These are phyloP conservation scores for Leucozona laternaria DNA, from an alignment of 2,888 invertebrate species.

Conservation along the genomic window DNA sequence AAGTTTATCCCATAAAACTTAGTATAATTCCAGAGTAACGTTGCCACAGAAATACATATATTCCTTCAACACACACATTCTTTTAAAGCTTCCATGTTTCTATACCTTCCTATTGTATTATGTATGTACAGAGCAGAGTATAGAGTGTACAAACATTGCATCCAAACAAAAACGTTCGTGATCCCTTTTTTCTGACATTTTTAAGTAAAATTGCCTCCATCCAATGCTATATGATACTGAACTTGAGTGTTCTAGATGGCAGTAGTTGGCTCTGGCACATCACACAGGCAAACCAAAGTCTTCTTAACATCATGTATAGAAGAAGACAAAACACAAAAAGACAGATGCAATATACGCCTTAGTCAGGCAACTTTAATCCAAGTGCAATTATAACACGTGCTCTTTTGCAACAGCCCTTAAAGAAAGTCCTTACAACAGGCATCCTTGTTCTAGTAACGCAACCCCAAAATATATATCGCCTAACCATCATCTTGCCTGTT, in stretches of 20 bases:
- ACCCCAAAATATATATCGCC: no score
- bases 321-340: conserved; percentile 41
- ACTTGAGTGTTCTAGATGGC: conserved; percentile 4
- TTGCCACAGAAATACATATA: conserved; percentile 45
- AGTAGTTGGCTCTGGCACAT: conserved; percentile 11
- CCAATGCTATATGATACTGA: not conserved
- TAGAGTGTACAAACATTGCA: not conserved
- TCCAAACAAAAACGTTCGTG: conserved; percentile 33
- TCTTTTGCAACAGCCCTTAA: conserved; percentile 24
- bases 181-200: conserved; percentile 24
- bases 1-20: conserved; percentile 26
- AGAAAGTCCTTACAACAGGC: conserved; percentile 44
- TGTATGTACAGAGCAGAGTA: not conserved
- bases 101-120: no score
- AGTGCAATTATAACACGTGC: conserved; percentile 70
- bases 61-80: conserved; percentile 12
- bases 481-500: not conserved
- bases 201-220: conserved; percentile 32
- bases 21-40: conserved; percentile 21
- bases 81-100: not conserved
- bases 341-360: conserved; percentile 57
- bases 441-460: conserved; percentile 44
- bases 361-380: conserved; percentile 59
- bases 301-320: not conserved
- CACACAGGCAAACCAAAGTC: not conserved